Conservation (phyloP, 2,888 invertebrate species). For the Blastobasis lacticolella region DNA sequence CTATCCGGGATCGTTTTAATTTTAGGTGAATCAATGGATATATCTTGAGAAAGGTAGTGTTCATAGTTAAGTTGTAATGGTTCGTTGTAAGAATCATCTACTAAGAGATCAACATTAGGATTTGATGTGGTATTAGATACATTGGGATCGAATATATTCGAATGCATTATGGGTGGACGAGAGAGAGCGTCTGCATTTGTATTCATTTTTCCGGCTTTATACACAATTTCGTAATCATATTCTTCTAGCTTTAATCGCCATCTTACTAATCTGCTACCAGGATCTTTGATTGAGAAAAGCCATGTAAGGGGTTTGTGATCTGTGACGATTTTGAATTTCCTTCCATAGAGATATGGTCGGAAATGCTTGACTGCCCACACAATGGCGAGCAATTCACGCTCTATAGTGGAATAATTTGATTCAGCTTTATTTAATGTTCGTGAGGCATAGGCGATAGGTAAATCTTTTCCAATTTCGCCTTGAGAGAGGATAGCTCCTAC, state of each 20-base stretch:
- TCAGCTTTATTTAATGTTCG: conserved; percentile 22
- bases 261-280: conserved; percentile 19
- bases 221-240: conserved; percentile 22
- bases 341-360: conserved; percentile 16
- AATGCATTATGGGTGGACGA: conserved; percentile 14
- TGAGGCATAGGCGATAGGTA: conserved; percentile 17
- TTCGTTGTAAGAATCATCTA: no score
- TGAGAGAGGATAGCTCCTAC: conserved; percentile 16
- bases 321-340: conserved; percentile 17
- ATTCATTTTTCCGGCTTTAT: conserved; percentile 24
- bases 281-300: conserved; percentile 20
- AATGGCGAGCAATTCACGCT: conserved; percentile 19
- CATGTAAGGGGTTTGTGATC: conserved; percentile 20
- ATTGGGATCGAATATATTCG: conserved; percentile 12
- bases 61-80: conserved; percentile 15
- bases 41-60: conserved; percentile 7
- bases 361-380: conserved; percentile 19
- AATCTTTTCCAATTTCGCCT: conserved; percentile 14
- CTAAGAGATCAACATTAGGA: conserved; percentile 12
- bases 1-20: conserved; percentile 16
- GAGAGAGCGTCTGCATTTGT: conserved; percentile 25
- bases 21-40: conserved; percentile 12
- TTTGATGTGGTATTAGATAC: conserved; percentile 3
- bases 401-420: conserved; percentile 18
- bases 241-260: conserved; percentile 21